Evolutionary conservation across 2,113 vertebrate genomes (phyloP).

Genomic region (Struthidea cinerea): DNA sequence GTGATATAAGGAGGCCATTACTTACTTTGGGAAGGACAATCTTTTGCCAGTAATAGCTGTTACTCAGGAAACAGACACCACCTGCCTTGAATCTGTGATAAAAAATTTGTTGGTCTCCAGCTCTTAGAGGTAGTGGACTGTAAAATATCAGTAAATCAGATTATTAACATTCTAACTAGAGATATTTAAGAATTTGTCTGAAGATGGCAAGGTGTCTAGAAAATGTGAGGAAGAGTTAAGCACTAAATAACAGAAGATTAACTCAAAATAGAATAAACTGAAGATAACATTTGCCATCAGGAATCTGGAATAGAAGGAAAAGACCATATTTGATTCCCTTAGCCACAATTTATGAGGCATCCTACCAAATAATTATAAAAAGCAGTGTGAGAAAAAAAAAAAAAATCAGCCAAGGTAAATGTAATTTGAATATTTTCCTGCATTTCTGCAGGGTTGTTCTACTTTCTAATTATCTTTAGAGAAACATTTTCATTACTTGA

Average conservation of each 20-base stretch:
- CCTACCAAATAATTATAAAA: background rate
- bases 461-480: background rate
- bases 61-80: conserved; percentile 44
- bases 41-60: conserved; percentile 37
- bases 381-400: background rate
- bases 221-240: background rate
- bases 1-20: conserved; percentile 44
- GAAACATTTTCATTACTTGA: conserved; percentile 3
- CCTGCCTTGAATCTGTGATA: background rate
- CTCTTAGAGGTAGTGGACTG: background rate
- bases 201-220: background rate
- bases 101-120: background rate
- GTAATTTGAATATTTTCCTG: background rate
- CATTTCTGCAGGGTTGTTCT: background rate
- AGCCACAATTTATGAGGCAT: background rate
- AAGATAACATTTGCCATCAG: background rate
- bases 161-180: background rate
- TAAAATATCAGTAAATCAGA: background rate
- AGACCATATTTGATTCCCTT: background rate
- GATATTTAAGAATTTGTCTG: background rate
- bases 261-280: background rate
- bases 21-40: conserved; percentile 44
- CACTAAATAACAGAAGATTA: background rate
- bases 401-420: background rate
- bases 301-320: background rate